These are phyloP conservation scores for Hirtodrosophila cameraria DNA, from an alignment of 2,888 invertebrate genomes.

Conservation along the genomic window DNA sequence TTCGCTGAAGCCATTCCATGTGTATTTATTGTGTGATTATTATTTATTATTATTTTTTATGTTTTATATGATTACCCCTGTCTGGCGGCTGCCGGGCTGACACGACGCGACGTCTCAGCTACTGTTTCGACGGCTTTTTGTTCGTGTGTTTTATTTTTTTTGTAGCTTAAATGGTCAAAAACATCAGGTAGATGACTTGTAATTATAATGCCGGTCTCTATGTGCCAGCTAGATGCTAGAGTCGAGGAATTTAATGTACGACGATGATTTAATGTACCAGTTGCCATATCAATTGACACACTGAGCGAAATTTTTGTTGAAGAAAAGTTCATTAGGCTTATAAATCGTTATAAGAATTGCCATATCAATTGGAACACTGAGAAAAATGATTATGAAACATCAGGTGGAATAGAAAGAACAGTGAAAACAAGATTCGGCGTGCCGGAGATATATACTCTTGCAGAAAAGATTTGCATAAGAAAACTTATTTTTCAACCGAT, in stretches of 20 bases:
- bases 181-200: constrained; percentile 78
- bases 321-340: too few relatives aligned
- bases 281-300: constrained; percentile 57
- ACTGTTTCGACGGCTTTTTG: constrained; percentile 53
- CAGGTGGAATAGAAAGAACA: too few relatives aligned
- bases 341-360: too few relatives aligned
- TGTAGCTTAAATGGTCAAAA: constrained; percentile 78
- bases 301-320: constrained; percentile 32
- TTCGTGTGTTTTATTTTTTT: constrained; percentile 64
- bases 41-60: constrained; percentile 72
- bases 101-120: constrained; percentile 29
- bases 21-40: constrained; percentile 68
- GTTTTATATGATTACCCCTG: constrained; percentile 66
- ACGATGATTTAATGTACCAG: constrained; percentile 18
- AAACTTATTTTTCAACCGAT: too few relatives aligned
- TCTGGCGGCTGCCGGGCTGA: constrained; percentile 13
- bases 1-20: constrained; percentile 9
- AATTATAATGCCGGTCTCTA: constrained; percentile 61
- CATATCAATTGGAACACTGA: too few relatives aligned
- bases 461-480: too few relatives aligned
- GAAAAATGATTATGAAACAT: too few relatives aligned
- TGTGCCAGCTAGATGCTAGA: constrained; percentile 22
- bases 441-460: too few relatives aligned
- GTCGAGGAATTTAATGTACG: constrained; percentile 41
- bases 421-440: too few relatives aligned